phyloP scores from a whole-genome alignment of 2,113 vertebrate genomes.

The Myotis davidii region DNA sequence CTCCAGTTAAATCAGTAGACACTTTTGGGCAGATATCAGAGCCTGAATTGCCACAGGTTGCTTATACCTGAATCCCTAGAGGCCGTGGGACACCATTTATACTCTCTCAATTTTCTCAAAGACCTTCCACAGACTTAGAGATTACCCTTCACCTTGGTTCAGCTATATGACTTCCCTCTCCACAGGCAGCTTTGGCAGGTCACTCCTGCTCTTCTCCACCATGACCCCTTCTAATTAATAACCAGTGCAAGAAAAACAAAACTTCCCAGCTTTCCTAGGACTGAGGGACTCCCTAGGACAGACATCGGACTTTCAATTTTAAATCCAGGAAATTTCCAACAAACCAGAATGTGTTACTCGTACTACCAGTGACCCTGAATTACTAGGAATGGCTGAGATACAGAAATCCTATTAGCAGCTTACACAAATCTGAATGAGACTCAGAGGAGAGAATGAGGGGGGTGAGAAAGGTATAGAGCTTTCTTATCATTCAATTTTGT shows the following conservation, averaged over 20 bases:
- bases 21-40: not conserved
- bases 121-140: not conserved
- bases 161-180: not conserved
- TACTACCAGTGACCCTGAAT: not conserved
- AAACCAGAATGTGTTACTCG: fast-evolving
- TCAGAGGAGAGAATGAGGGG: not conserved
- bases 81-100: not conserved
- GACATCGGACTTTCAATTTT: not conserved
- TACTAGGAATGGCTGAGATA: not conserved
- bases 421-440: not conserved
- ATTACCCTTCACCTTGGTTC: not conserved
- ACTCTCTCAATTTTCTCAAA: not conserved
- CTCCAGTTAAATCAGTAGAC: not conserved
- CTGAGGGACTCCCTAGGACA: not conserved
- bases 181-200: not conserved
- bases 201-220: fast-evolving
- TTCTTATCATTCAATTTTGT: not conserved
- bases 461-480: not conserved
- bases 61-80: not conserved
- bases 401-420: not conserved
- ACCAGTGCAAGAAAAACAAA: not conserved
- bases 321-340: not conserved
- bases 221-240: not conserved
- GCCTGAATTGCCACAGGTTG: not conserved
- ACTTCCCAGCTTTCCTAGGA: not conserved